Conservation (phyloP, 2,797 vertebrate species). For the Sebastes matsubarae region DNA sequence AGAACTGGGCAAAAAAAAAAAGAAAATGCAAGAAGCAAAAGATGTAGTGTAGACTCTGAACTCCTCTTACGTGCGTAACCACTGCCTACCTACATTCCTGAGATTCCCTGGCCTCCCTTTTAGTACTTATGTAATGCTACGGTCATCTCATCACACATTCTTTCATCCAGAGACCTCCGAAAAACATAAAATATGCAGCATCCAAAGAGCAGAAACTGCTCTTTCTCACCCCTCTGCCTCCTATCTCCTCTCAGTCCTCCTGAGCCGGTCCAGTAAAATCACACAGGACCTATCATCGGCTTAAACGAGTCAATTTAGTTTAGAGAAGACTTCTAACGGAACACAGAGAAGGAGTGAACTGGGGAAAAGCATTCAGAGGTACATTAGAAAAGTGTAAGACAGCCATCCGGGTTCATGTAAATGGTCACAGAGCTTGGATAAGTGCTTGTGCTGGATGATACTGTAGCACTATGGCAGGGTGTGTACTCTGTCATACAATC, state of each 20-base stretch:
- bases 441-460: neutral
- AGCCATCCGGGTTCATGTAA: neutral
- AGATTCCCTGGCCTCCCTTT: constrained; percentile 44
- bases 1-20: constrained; percentile 2
- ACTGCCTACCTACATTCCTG: constrained; percentile 26
- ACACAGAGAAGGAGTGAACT: neutral
- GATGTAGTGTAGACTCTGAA: constrained; percentile 17
- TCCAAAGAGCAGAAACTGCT: constrained; percentile 32
- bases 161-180: constrained; percentile 45
- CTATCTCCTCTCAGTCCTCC: constrained; percentile 6
- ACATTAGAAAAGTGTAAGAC: neutral
- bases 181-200: constrained; percentile 70
- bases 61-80: constrained; percentile 15
- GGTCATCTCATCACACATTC: constrained; percentile 43
- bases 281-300: constrained; percentile 21
- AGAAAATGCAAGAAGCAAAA: neutral
- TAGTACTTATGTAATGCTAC: constrained; percentile 50
- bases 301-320: constrained; percentile 13
- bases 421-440: neutral
- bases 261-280: constrained; percentile 12
- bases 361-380: neutral
- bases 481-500: neutral
- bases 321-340: constrained; percentile 6
- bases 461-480: neutral
- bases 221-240: constrained; percentile 28